Evolutionary conservation across 1,140 invertebrate genomes (phyloP).

Genomic region (Leptinotarsa undecemlineata): DNA sequence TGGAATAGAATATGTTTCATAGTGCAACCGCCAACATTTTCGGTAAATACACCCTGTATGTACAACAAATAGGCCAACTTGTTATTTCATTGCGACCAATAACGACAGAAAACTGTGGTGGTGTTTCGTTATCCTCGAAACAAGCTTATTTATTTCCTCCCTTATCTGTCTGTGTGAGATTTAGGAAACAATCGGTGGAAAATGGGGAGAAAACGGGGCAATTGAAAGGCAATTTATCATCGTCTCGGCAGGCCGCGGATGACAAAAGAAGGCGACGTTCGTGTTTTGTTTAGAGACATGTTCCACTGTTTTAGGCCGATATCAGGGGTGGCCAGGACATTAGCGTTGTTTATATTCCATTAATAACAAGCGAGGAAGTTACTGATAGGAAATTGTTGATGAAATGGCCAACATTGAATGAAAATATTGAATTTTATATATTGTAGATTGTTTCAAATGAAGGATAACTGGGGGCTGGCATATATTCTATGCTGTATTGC

Average conservation of each 20-base stretch:
- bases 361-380: too few relatives aligned
- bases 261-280: conserved; percentile 47
- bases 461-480: too few relatives aligned
- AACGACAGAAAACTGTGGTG: neutral
- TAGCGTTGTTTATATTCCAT: conserved; percentile 44
- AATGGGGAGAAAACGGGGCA: conserved; percentile 36
- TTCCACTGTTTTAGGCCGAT: conserved; percentile 46
- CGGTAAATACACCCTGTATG: neutral
- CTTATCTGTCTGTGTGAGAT: conserved; percentile 23
- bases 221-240: conserved; percentile 52
- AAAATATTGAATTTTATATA: too few relatives aligned
- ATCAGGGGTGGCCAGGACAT: conserved; percentile 40
- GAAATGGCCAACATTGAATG: too few relatives aligned
- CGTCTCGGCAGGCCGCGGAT: conserved; percentile 43
- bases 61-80: neutral
- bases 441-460: too few relatives aligned
- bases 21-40: too few relatives aligned
- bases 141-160: conserved; percentile 16
- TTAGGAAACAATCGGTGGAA: conserved; percentile 25
- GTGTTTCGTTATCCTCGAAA: conserved; percentile 12
- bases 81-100: conserved; percentile 5
- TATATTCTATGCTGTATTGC: too few relatives aligned
- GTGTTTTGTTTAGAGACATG: conserved; percentile 49
- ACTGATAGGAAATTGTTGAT: too few relatives aligned
- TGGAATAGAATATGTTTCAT: too few relatives aligned